A percentile compares a stretch with the other conserved stretches of the same genome.
These are phyloP conservation scores for Typhlichthys subterraneus DNA, from an alignment of 2,797 vertebrate genomes.

Conservation along the genomic window DNA sequence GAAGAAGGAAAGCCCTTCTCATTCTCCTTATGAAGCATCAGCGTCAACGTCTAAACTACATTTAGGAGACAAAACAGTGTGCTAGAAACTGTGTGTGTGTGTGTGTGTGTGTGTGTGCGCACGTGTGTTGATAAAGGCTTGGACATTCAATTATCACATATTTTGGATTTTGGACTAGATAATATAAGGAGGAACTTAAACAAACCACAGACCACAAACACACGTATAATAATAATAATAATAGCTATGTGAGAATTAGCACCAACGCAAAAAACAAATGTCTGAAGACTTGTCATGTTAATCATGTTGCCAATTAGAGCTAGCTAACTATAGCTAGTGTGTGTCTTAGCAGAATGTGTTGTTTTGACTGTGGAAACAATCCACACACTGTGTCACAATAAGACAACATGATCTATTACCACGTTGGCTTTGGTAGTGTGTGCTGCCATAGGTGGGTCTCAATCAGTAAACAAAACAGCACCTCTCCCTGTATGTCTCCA, in stretches of 20 bases:
- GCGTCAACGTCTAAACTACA: no score
- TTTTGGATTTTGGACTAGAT: constrained; percentile 33
- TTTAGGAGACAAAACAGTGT: no score
- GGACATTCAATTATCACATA: constrained; percentile 28
- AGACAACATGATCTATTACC: not conserved
- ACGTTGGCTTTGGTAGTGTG: no score
- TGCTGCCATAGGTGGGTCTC: not conserved
- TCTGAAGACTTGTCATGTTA: no score
- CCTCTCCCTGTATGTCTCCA: constrained; percentile 47
- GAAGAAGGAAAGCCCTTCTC: no score
- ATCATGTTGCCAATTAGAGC: no score
- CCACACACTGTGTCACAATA: not conserved
- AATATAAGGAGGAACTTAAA: constrained; percentile 14
- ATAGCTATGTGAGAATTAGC: no score
- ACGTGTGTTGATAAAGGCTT: not conserved
- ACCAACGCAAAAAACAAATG: no score
- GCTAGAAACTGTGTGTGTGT: not conserved
- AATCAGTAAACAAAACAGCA: constrained; percentile 47
- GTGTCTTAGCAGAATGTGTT: no score
- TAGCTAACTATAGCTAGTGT: no score
- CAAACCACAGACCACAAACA: not conserved
- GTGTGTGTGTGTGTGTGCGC: not conserved
- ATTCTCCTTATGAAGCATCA: no score
- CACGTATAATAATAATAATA: not conserved
- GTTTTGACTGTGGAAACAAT: no score